phyloP scores from a whole-genome alignment of 2,797 vertebrate species.

The Leptatherina wallacei region DNA sequence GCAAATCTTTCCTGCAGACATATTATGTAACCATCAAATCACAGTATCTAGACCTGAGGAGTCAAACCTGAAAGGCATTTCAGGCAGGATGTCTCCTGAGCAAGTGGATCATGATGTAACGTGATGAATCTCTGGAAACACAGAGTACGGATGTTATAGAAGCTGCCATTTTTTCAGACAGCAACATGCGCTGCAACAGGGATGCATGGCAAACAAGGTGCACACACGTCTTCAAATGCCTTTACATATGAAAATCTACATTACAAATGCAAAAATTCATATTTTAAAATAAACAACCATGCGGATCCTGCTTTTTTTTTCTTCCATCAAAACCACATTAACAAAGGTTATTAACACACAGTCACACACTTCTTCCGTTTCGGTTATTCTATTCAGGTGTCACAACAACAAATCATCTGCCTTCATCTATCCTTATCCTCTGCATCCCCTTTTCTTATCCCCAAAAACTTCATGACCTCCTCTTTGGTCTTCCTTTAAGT shows the following conservation, averaged over 20 bases:
- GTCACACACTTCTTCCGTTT: neutral
- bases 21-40: slow-evolving; percentile 65
- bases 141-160: slow-evolving; percentile 38
- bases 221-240: neutral
- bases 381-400: too few species aligned
- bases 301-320: neutral
- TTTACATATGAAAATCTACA: neutral
- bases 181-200: slow-evolving; percentile 24
- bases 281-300: too few species aligned
- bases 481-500: too few species aligned
- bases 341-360: neutral
- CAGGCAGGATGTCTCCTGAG: slow-evolving; percentile 68
- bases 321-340: neutral
- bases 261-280: neutral
- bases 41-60: slow-evolving; percentile 58
- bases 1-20: slow-evolving; percentile 62
- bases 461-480: too few species aligned
- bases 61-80: slow-evolving; percentile 68
- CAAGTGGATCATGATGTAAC: slow-evolving; percentile 74
- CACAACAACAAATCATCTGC: too few species aligned
- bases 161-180: slow-evolving; percentile 43
- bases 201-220: slow-evolving; percentile 6
- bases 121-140: slow-evolving; percentile 65
- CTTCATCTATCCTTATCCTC: too few species aligned
- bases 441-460: too few species aligned